Conservation (phyloP, 2,113 vertebrate genomes). For the Tachysurus fulvidraco region DNA sequence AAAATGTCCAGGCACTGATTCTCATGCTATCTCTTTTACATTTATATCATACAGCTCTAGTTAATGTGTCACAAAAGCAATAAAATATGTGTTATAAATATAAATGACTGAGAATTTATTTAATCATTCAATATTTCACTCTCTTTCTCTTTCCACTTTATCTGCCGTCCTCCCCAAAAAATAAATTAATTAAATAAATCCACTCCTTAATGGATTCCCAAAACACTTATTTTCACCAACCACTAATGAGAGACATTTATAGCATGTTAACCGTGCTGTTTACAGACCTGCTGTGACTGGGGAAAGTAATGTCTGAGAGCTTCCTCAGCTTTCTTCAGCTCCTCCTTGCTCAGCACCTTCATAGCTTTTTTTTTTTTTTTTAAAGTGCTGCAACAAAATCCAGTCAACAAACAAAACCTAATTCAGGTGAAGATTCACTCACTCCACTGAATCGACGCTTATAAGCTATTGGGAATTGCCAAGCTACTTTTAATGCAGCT, state of each 20-base stretch:
- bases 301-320: conserved; percentile 57
- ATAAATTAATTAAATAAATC: no score
- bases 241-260: no score
- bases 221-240: no score
- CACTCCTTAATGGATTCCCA: no score
- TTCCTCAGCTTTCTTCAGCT: conserved; percentile 51
- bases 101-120: neutral
- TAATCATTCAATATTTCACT: no score
- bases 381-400: neutral
- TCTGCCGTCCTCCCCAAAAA: no score
- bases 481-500: neutral
- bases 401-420: neutral
- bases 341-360: conserved; percentile 57
- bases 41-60: neutral
- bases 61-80: neutral
- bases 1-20: neutral
- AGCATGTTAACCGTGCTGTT: neutral
- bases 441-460: neutral
- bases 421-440: neutral
- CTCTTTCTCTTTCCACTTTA: no score
- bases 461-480: neutral
- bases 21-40: neutral
- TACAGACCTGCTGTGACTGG: conserved; percentile 58
- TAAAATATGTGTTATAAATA: neutral
- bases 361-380: conserved; percentile 22